A percentile compares a stretch with the other conserved stretches of the same genome.
phyloP scores from a whole-genome alignment of 2,113 vertebrate genomes.

The Rhagologus leucostigma region DNA sequence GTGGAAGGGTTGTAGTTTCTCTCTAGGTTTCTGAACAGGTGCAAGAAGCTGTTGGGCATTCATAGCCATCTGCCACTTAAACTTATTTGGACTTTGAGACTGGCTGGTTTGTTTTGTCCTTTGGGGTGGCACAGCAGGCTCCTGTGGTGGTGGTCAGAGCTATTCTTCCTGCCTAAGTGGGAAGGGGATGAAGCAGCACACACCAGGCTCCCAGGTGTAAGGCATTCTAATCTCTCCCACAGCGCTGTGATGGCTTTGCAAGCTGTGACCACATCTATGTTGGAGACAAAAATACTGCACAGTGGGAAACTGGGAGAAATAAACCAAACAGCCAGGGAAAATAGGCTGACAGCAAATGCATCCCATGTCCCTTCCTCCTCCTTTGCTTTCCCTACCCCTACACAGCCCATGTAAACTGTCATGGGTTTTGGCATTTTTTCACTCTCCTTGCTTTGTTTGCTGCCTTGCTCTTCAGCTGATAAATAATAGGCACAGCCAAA shows the following conservation, averaged over 20 bases:
- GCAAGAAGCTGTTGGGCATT: neutral
- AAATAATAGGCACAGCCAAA: neutral
- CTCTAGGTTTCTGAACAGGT: neutral
- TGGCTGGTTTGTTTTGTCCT: neutral
- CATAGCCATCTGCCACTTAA: rapidly evolving
- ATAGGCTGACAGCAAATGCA: neutral
- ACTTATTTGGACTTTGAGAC: too few relatives aligned
- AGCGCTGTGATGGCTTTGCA: neutral
- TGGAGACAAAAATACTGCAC: neutral
- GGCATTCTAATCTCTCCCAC: neutral
- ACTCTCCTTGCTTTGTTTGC: neutral
- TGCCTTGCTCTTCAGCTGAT: neutral
- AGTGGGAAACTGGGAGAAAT: neutral
- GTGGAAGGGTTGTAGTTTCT: neutral
- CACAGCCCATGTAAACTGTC: neutral
- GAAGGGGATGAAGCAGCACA: neutral
- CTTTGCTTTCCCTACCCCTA: neutral
- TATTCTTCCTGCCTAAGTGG: neutral
- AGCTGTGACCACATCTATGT: neutral
- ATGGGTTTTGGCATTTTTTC: neutral
- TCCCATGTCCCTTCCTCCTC: neutral
- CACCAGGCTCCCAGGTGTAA: neutral
- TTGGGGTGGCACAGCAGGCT: neutral
- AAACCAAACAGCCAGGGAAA: neutral
- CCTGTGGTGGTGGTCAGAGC: neutral